These are phyloP conservation scores for Budorcas taxicolor DNA, from an alignment of 2,113 vertebrate species.

Conservation along the genomic window DNA sequence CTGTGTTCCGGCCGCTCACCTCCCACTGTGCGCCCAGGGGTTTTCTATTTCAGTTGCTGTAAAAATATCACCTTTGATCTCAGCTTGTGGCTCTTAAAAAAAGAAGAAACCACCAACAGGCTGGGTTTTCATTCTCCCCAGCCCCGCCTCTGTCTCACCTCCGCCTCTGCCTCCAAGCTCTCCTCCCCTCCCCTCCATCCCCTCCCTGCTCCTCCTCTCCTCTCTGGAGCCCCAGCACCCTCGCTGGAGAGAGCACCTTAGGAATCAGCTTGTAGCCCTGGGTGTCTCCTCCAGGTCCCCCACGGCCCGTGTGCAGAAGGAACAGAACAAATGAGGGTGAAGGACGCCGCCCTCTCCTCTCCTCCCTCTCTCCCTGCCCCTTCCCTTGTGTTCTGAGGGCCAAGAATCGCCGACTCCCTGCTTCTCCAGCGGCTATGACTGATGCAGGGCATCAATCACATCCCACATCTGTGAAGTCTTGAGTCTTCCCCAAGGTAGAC, in stretches of 20 bases:
- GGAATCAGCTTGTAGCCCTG: not conserved
- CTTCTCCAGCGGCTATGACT: not conserved
- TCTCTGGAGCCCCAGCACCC: not conserved
- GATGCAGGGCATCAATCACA: constrained; percentile 29
- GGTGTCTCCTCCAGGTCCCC: not conserved
- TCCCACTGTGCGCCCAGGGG: not conserved
- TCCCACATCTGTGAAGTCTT: not conserved
- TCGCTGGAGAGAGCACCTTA: not conserved
- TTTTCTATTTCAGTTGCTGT: constrained; percentile 61
- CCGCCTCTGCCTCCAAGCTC: not conserved
- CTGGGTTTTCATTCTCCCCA: constrained; percentile 15
- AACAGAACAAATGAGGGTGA: not conserved
- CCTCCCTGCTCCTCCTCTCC: not conserved
- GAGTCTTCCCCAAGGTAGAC: not conserved
- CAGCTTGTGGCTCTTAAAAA: constrained; percentile 62
- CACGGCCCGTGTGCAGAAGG: not conserved
- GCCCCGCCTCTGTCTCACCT: not conserved
- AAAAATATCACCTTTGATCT: constrained; percentile 73
- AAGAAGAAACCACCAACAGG: constrained; percentile 39
- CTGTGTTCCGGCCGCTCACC: constrained; percentile 49
- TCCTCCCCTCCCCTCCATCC: not conserved
- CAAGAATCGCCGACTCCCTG: not conserved
- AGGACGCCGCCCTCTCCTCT: not conserved
- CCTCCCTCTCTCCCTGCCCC: not conserved
- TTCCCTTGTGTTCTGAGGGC: not conserved